These are phyloP conservation scores for Cirrhinus mrigala DNA, from an alignment of 2,797 vertebrate genomes.

Conservation along the genomic window DNA sequence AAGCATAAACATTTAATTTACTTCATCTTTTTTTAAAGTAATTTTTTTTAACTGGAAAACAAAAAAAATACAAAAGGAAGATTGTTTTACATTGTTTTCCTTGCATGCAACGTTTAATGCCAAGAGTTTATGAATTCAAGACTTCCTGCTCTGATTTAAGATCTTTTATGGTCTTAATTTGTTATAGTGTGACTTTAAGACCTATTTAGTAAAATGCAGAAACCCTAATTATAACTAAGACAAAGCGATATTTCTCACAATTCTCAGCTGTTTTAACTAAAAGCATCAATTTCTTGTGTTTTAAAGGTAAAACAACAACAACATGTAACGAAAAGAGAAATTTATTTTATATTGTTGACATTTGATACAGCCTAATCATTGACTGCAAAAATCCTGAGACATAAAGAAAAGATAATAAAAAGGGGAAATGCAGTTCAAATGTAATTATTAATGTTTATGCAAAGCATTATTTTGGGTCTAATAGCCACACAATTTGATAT, in stretches of 20 bases:
- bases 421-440: conserved; percentile 8
- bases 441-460: background rate
- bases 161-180: background rate
- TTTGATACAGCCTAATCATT: background rate
- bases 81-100: too few relatives aligned
- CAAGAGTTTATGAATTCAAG: background rate
- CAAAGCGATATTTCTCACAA: background rate
- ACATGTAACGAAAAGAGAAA: conserved; percentile 9
- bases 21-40: background rate
- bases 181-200: background rate
- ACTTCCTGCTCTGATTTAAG: background rate
- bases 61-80: background rate
- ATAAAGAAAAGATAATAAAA: background rate
- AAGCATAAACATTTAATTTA: background rate
- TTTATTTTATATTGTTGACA: conserved; percentile 21
- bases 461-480: background rate
- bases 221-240: background rate
- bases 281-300: background rate
- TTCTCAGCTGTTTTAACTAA: too few relatives aligned
- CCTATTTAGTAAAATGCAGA: background rate
- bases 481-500: background rate
- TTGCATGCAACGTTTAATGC: background rate
- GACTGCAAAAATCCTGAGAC: conserved; percentile 20
- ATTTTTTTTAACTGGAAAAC: background rate
- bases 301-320: background rate